A percentile compares a stretch with the other conserved stretches of the same genome.
Evolutionary conservation across 1,140 invertebrate genomes (phyloP).

Genomic region (Trypoxylus dichotomus): DNA sequence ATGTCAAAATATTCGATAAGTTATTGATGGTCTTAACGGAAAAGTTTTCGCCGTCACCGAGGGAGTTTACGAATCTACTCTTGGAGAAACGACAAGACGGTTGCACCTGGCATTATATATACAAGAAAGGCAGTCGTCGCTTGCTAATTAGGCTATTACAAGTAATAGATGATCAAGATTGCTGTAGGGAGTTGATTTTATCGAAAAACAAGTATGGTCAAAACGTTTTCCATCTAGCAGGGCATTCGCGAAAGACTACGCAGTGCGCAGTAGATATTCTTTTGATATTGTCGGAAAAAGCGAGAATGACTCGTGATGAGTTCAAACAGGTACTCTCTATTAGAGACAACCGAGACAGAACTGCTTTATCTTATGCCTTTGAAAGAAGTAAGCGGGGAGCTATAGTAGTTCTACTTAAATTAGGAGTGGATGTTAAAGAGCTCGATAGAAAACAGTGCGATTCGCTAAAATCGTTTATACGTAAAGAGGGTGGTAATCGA

Average conservation of each 20-base stretch:
- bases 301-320: neutral
- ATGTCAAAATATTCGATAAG: neutral
- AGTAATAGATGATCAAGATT: neutral
- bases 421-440: no score
- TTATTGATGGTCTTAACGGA: neutral
- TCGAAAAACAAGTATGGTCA: neutral
- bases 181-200: neutral
- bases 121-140: neutral
- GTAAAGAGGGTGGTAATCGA: no score
- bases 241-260: neutral
- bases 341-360: neutral
- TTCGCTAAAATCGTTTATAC: no score
- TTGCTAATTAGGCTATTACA: neutral
- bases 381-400: no score
- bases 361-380: no score
- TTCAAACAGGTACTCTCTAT: neutral
- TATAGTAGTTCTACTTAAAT: no score
- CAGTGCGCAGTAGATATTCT: neutral
- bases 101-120: neutral
- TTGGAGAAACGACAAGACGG: neutral
- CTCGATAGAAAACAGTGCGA: no score
- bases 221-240: neutral
- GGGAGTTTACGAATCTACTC: neutral
- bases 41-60: neutral
- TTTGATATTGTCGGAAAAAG: neutral